Percentiles rank a stretch among this genome's conserved stretches.
phyloP scores from a whole-genome alignment of 2,888 invertebrate genomes.

The Penaeus monodon region DNA sequence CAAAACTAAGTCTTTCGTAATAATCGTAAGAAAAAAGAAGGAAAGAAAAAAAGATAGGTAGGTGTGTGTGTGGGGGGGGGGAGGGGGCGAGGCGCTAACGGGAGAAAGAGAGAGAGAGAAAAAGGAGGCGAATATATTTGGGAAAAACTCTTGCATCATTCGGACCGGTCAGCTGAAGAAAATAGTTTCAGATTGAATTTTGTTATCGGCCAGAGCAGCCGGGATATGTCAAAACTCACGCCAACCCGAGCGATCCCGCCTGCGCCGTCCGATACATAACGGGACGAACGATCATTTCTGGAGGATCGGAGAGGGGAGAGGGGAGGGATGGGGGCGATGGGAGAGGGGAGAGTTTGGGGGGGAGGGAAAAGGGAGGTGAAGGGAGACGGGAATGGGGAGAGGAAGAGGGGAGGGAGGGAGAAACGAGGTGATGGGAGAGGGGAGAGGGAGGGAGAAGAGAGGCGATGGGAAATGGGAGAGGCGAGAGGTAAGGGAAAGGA shows the following conservation, averaged over 20 bases:
- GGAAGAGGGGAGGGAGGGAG: no score
- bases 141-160: conserved; percentile 26
- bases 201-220: conserved; percentile 46
- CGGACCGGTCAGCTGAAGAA: conserved; percentile 53
- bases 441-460: no score
- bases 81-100: not conserved
- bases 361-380: no score
- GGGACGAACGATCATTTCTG: no score
- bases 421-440: no score
- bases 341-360: no score
- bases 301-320: no score
- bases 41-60: conserved; percentile 13
- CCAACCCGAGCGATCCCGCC: not conserved
- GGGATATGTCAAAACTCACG: conserved; percentile 49
- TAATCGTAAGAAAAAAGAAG: not conserved
- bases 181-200: conserved; percentile 58
- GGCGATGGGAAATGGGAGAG: no score
- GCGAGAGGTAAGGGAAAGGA: no score
- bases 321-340: no score
- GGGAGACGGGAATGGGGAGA: no score
- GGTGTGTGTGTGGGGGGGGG: not conserved
- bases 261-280: not conserved
- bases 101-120: conserved; percentile 18
- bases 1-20: not conserved
- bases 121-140: conserved; percentile 28